A percentile compares a stretch with the other conserved stretches of the same genome.
Evolutionary conservation across 2,888 invertebrate genomes (phyloP).

Genomic region (Sphecodes monilicornis): DNA sequence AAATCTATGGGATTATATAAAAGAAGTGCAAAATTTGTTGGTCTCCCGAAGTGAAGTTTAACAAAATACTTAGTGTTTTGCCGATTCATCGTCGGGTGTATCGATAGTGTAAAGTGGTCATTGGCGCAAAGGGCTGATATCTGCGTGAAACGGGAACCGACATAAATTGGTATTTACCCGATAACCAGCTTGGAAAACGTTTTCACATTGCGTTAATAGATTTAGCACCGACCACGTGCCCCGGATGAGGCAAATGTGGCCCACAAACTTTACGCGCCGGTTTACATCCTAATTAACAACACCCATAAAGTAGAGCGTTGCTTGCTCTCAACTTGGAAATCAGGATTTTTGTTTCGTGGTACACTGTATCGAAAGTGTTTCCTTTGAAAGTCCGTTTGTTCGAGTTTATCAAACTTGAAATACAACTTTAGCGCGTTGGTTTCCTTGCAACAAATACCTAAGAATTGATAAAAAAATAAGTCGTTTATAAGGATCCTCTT

Average conservation of each 20-base stretch:
- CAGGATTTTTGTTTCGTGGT: neutral
- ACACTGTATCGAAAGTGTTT: neutral
- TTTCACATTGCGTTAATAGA: constrained; percentile 58
- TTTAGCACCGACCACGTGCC: constrained; percentile 61
- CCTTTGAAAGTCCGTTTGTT: neutral
- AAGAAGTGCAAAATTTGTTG: too few relatives aligned
- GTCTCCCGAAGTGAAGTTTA: too few relatives aligned
- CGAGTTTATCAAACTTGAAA: neutral
- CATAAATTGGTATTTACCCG: constrained; percentile 72
- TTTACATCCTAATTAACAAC: constrained; percentile 29
- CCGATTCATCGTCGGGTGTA: neutral
- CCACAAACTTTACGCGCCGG: constrained; percentile 35
- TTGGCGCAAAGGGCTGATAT: constrained; percentile 27
- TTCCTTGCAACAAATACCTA: too few relatives aligned
- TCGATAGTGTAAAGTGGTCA: constrained; percentile 3
- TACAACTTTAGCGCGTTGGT: too few relatives aligned
- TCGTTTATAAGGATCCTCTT: too few relatives aligned
- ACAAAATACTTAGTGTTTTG: too few relatives aligned
- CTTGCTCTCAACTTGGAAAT: neutral
- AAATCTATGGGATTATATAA: too few relatives aligned
- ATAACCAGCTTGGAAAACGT: constrained; percentile 71
- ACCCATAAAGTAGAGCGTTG: constrained; percentile 31
- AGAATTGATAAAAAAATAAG: too few relatives aligned
- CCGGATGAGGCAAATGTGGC: constrained; percentile 31
- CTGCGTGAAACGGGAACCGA: constrained; percentile 75